Conservation (phyloP, 2,113 vertebrate species). For the Amphiprion percula region DNA sequence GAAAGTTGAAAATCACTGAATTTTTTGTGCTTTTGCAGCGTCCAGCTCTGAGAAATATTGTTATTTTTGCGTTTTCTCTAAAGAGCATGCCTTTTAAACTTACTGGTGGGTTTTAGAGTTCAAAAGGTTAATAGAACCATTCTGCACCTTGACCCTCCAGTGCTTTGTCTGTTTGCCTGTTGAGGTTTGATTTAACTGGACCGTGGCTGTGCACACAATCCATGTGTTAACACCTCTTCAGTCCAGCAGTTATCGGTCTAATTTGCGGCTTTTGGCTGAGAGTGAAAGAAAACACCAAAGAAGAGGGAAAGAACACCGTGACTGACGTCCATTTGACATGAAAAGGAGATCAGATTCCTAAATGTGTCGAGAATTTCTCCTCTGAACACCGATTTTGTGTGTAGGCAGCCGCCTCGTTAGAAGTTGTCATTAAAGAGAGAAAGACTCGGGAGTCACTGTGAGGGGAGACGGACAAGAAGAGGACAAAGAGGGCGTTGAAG, state of each 20-base stretch:
- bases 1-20: too few species aligned
- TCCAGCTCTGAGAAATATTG: too few species aligned
- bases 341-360: constrained; percentile 18
- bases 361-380: constrained; percentile 7
- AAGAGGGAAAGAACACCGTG: background rate
- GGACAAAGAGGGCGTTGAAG: constrained; percentile 36
- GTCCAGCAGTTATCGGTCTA: background rate
- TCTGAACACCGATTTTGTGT: background rate
- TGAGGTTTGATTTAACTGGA: too few species aligned
- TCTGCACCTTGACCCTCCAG: too few species aligned
- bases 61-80: too few species aligned
- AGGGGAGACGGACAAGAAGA: background rate
- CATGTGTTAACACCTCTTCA: background rate
- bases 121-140: too few species aligned
- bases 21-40: too few species aligned
- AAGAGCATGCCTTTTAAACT: too few species aligned
- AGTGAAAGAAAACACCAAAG: rapidly evolving
- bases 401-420: constrained; percentile 27
- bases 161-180: too few species aligned
- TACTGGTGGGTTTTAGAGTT: too few species aligned
- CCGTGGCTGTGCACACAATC: too few species aligned
- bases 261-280: constrained; percentile 5
- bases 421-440: constrained; percentile 47
- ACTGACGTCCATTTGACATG: background rate
- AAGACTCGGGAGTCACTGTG: constrained; percentile 15